Percentiles rank a stretch among this genome's conserved stretches.
Evolutionary conservation across 1,140 invertebrate species (phyloP).

Genomic region (Nephila pilipes): DNA sequence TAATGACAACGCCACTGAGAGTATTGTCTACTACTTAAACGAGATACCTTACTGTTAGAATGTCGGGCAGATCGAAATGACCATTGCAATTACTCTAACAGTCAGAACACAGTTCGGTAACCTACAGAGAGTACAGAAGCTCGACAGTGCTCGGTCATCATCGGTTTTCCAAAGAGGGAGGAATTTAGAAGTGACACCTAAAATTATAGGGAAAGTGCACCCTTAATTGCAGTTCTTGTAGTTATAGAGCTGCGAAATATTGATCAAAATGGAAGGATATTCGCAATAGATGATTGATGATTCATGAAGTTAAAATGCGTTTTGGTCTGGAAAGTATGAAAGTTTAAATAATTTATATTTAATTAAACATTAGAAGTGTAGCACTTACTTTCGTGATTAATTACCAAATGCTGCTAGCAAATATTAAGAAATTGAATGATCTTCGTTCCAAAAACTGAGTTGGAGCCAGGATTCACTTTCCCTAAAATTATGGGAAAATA

Average conservation of each 20-base stretch:
- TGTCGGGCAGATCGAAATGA: conserved; percentile 33
- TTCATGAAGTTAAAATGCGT: no score
- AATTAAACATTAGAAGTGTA: no score
- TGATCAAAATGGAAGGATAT: neutral
- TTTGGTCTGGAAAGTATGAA: no score
- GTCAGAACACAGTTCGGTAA: conserved; percentile 38
- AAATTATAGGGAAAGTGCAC: neutral
- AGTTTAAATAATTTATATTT: no score
- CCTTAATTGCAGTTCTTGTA: neutral
- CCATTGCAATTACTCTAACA: conserved; percentile 42
- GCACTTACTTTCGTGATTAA: no score
- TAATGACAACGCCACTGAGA: neutral
- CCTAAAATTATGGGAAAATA: neutral
- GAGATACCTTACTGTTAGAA: conserved; percentile 39
- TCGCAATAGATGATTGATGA: neutral
- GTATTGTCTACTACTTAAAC: conserved; percentile 57
- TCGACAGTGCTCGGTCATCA: conserved; percentile 5
- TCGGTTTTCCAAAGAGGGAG: neutral
- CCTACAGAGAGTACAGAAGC: neutral
- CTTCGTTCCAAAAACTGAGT: no score
- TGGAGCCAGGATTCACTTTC: no score
- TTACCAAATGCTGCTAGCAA: no score
- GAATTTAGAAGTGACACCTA: neutral
- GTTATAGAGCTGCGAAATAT: neutral
- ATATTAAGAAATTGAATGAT: no score